Conservation (phyloP, 2,888 invertebrate species). For the Caenorhabditis afra region DNA sequence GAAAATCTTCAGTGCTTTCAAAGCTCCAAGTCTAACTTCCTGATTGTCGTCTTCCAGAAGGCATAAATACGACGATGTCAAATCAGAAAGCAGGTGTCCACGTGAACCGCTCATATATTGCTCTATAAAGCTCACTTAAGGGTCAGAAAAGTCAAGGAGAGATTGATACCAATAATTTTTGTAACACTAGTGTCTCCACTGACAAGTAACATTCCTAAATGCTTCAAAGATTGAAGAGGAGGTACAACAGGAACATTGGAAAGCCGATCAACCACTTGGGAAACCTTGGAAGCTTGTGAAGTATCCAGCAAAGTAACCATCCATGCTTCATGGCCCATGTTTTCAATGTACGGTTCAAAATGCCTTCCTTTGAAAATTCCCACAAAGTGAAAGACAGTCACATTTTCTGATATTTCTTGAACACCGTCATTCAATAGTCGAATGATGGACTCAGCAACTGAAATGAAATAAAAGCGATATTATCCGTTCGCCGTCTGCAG, state of each 20-base stretch:
- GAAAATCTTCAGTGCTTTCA: conserved; percentile 75
- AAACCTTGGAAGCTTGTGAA: conserved; percentile 65
- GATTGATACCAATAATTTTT: conserved; percentile 51
- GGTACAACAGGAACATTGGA: conserved; percentile 78
- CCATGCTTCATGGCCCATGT: conserved; percentile 75
- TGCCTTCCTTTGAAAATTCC: conserved; percentile 68
- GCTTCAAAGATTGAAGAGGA: conserved; percentile 77
- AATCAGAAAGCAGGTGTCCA: conserved; percentile 72
- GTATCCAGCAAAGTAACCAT: conserved; percentile 74
- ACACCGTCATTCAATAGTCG: conserved; percentile 58
- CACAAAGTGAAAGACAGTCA: conserved; percentile 71
- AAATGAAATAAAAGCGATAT: conserved; percentile 26
- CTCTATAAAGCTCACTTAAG: conserved; percentile 62
- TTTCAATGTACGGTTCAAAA: conserved; percentile 70
- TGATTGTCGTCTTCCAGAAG: conserved; percentile 74
- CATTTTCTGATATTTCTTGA: conserved; percentile 30
- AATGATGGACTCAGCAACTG: conserved; percentile 69
- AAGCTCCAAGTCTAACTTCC: conserved; percentile 73
- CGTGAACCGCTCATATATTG: conserved; percentile 70
- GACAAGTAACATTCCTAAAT: conserved; percentile 71
- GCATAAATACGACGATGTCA: conserved; percentile 75
- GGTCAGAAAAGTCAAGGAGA: conserved; percentile 1
- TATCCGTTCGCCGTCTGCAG: too few species aligned
- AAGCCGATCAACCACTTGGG: conserved; percentile 74
- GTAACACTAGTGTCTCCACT: conserved; percentile 55